Base-by-base conservation (phyloP, 23 tunicate species). In the Oikopleura albicans region DNA sequence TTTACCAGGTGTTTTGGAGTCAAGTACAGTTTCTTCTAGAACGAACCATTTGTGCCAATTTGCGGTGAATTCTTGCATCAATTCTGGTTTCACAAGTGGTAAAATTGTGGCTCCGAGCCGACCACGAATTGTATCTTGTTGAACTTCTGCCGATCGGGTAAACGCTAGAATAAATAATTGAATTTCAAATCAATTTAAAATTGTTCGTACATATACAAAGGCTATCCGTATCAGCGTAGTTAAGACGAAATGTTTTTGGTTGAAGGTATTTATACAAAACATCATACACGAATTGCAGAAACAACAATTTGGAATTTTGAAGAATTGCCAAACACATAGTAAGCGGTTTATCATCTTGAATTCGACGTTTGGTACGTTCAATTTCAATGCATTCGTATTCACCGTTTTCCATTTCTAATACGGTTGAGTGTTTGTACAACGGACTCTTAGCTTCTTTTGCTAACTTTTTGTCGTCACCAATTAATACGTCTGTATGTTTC, bases 11-110 rank as follows among this genome's bases (percentile, higher is more conserved):
- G 37, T 16, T 71, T 71, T 71, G 28, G 28, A 34, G 37, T 71
- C 35, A 2, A 16, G 4, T 34, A 29, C 31, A 22, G 79, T 71
- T 2, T 71, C 31, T 71, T 71, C 79, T 12, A 31, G 33, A 29
- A 71, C 79, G 31, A 71, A 29, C 79, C 79, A 71, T 71, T 71
- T 71, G 33, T 71, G 33, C 79, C 79, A 71, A 12, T 16, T 37
- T 71, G 28, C 4, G 27, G 31, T 22, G 31, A 71, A 71, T 37
- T 71, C 79, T 22, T 71, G 4, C 31, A 22, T 71, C 35, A 71
- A 29, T 2, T 71, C 79, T 2, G 27, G 34, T 31, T 37, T 16
- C 27, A 71, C 33, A 29, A 16, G 2, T 8, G 59, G 59, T 49
- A 49, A 49, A 49, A 49, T 8, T 8, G 59, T 49, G 59, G 59